Percentiles rank a stretch among this genome's conserved stretches.
These are phyloP conservation scores for Oconnorella tubifera DNA, from an alignment of 2,888 invertebrate species.

Conservation along the genomic window DNA sequence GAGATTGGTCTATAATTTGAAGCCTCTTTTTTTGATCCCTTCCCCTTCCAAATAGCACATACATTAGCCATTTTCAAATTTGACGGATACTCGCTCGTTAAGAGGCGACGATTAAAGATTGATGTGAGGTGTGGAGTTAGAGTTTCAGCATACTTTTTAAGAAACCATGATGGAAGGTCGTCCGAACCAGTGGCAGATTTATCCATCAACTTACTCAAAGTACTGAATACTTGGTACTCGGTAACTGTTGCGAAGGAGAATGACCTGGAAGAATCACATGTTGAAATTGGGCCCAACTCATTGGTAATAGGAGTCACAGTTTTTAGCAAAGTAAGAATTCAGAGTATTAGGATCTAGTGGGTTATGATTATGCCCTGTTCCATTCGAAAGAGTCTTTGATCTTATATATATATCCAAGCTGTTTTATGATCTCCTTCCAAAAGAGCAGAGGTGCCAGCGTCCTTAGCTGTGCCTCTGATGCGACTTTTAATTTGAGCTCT, in stretches of 20 bases:
- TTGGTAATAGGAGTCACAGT: neutral
- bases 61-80: neutral
- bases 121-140: no score
- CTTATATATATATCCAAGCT: neutral
- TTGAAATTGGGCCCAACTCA: no score
- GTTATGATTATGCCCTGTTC: neutral
- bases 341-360: neutral
- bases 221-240: neutral
- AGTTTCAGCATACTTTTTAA: no score
- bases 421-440: neutral
- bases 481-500: neutral
- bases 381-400: neutral
- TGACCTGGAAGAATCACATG: no score
- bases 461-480: neutral
- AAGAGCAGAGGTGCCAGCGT: neutral
- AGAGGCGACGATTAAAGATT: no score
- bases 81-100: no score
- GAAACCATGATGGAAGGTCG: no score
- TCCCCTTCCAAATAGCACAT: neutral
- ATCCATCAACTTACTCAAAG: neutral
- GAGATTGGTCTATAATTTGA: neutral
- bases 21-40: neutral
- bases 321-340: neutral
- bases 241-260: neutral
- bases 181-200: neutral